A percentile compares a stretch with the other conserved stretches of the same genome.
Conservation (phyloP, 2,113 vertebrate genomes). For the Rhynchopsitta pachyrhyncha region DNA sequence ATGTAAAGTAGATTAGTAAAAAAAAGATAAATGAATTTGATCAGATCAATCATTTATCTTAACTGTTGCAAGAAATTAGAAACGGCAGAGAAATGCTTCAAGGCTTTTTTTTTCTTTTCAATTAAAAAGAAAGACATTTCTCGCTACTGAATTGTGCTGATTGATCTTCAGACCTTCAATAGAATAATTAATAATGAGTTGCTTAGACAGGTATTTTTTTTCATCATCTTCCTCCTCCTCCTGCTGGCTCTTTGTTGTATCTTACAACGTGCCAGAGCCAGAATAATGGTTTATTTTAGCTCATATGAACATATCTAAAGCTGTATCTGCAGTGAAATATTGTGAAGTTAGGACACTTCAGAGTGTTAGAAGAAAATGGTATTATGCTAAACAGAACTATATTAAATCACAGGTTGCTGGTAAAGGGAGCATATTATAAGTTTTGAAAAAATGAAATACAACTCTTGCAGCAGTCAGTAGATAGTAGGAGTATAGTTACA, state of each 20-base stretch:
- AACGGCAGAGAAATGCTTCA: background rate
- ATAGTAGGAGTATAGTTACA: background rate
- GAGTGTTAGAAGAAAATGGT: constrained; percentile 9
- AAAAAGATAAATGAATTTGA: background rate
- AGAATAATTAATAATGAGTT: constrained; percentile 17
- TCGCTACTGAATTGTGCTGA: background rate
- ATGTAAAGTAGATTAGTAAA: background rate
- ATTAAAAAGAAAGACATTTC: background rate
- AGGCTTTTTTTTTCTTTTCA: background rate
- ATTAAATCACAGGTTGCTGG: background rate
- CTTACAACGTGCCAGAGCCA: background rate
- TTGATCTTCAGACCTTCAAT: background rate
- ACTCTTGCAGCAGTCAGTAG: background rate
- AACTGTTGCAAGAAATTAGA: background rate
- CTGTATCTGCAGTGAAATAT: constrained; percentile 28
- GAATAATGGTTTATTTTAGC: constrained; percentile 43
- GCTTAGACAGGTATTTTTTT: background rate
- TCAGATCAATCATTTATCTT: background rate
- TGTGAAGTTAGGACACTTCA: background rate
- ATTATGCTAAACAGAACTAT: background rate
- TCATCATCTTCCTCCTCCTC: background rate
- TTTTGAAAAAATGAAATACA: background rate
- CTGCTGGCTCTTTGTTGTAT: background rate
- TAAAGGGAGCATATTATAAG: background rate
- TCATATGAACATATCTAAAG: background rate